Conservation (phyloP, 2,888 invertebrate genomes). For the Chamaedrilus cognettii region DNA sequence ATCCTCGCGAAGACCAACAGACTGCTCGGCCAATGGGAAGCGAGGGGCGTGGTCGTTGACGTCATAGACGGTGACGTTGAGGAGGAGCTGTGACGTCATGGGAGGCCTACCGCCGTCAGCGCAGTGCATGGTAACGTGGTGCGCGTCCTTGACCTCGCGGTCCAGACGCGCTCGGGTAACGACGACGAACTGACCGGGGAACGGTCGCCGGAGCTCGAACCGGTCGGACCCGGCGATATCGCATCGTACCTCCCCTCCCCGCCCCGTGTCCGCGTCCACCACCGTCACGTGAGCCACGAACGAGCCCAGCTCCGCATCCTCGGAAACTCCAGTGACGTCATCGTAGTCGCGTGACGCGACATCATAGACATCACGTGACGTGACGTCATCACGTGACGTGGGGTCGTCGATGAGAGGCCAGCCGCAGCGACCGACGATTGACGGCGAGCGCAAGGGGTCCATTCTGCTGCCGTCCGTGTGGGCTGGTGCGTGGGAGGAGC, state of each 20-base stretch:
- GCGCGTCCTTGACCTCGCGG: not conserved
- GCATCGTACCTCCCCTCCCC: not conserved
- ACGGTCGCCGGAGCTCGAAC: not conserved
- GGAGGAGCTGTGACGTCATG: slow-evolving; percentile 61
- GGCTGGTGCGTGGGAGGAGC: too few species aligned
- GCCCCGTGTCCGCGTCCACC: not conserved
- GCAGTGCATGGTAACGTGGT: slow-evolving; percentile 61
- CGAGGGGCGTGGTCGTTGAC: slow-evolving; percentile 95
- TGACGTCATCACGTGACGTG: too few species aligned
- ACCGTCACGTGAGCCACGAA: not conserved
- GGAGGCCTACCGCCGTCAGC: slow-evolving; percentile 82
- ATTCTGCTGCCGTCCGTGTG: too few species aligned
- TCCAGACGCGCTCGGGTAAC: not conserved
- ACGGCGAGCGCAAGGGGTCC: too few species aligned
- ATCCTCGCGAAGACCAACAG: slow-evolving; percentile 80
- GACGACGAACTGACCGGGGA: not conserved
- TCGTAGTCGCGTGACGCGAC: too few species aligned
- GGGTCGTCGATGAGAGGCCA: too few species aligned
- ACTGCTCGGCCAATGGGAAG: slow-evolving; percentile 82
- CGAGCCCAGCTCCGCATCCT: not conserved
- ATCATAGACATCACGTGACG: too few species aligned
- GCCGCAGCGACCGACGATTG: too few species aligned
- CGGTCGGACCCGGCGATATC: not conserved
- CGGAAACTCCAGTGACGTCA: too few species aligned
- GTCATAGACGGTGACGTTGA: slow-evolving; percentile 71